These are phyloP conservation scores for Spea bombifrons DNA, from an alignment of 2,113 vertebrate species.

Conservation along the genomic window DNA sequence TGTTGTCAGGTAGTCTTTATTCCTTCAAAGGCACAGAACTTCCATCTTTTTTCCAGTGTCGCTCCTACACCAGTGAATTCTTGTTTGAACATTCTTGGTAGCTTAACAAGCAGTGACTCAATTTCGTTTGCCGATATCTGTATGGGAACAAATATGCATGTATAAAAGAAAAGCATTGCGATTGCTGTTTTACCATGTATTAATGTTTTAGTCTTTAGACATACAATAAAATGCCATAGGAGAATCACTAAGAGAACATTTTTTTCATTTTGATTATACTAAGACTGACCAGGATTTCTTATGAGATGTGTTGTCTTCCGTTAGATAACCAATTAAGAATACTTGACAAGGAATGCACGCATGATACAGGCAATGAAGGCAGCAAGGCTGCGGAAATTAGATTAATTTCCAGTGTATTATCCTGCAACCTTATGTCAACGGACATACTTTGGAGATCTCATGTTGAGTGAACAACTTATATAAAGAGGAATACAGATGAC, in stretches of 20 bases:
- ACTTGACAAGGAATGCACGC: background rate
- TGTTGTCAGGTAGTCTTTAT: conserved; percentile 78
- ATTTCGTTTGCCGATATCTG: conserved; percentile 89
- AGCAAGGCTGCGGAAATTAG: background rate
- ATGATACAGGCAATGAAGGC: background rate
- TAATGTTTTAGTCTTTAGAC: no score
- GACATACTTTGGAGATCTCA: background rate
- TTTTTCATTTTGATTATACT: no score
- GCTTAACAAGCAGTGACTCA: conserved; percentile 84
- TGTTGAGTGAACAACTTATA: background rate
- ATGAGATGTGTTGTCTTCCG: background rate
- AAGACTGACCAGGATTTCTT: background rate
- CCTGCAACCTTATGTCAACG: background rate
- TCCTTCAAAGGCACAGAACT: conserved; percentile 92
- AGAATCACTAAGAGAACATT: no score
- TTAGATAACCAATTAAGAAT: background rate
- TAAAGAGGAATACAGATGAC: background rate
- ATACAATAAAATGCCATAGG: no score
- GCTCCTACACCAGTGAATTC: conserved; percentile 95
- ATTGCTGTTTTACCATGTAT: no score
- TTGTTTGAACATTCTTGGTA: conserved; percentile 91
- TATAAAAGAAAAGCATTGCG: no score
- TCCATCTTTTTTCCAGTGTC: conserved; percentile 94
- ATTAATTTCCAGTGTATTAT: background rate
- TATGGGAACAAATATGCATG: conserved; percentile 42